Conservation (phyloP, 2,888 invertebrate genomes). For the Drosophila gaucha region DNA sequence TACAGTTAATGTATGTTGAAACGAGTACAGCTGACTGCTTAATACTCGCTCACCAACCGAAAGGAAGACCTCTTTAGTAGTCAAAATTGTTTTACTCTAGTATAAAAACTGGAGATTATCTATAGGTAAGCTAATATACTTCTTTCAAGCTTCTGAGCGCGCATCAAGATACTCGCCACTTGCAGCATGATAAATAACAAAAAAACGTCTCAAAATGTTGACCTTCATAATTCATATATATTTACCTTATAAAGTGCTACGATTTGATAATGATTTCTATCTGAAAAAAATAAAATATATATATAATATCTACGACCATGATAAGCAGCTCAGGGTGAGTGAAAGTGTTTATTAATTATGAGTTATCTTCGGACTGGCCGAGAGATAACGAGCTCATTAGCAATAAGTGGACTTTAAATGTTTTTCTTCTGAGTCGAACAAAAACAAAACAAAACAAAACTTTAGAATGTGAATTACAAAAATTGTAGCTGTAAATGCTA, state of each 20-base stretch:
- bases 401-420: conserved; percentile 12
- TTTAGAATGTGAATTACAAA: neutral
- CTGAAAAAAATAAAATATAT: neutral
- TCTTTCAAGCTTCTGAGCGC: neutral
- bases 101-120: no score
- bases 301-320: neutral
- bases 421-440: conserved; percentile 5
- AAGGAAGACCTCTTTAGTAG: no score
- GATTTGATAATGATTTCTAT: conserved; percentile 10
- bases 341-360: conserved; percentile 26
- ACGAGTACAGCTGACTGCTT: neutral
- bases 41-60: no score
- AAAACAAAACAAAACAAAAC: no score
- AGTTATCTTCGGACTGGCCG: neutral
- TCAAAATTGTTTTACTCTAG: no score
- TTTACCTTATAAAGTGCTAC: neutral
- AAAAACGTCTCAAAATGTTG: neutral
- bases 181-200: no score
- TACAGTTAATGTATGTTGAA: neutral
- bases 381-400: conserved; percentile 22
- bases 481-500: neutral
- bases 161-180: conserved; percentile 3
- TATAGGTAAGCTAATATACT: neutral
- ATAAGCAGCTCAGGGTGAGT: conserved; percentile 17
- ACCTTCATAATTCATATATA: conserved; percentile 4